Evolutionary conservation across 1,140 invertebrate species (phyloP).

Genomic region (Sitophilus oryzae): DNA sequence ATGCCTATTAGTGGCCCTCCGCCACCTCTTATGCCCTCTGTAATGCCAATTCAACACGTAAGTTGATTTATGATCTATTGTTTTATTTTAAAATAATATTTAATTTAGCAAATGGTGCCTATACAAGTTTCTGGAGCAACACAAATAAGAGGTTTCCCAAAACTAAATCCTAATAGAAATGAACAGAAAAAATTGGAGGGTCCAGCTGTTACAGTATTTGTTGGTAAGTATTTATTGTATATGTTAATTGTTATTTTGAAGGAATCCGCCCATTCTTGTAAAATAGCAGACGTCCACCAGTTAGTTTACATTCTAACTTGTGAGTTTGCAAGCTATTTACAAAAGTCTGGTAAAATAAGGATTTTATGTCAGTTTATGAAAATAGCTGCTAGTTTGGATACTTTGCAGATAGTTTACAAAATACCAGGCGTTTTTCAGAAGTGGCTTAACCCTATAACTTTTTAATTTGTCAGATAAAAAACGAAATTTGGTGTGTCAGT

Average conservation of each 20-base stretch:
- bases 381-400: no score
- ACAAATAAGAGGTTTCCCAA: slow-evolving; percentile 43
- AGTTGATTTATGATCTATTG: slow-evolving; percentile 30
- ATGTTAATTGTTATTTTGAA: background rate
- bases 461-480: no score
- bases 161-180: slow-evolving; percentile 42
- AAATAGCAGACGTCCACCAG: background rate
- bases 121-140: slow-evolving; percentile 49
- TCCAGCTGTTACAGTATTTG: slow-evolving; percentile 94
- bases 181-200: slow-evolving; percentile 54
- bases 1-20: slow-evolving; percentile 46
- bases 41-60: slow-evolving; percentile 50
- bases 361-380: no score
- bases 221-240: slow-evolving; percentile 48
- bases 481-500: no score
- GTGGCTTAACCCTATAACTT: no score
- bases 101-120: slow-evolving; percentile 43
- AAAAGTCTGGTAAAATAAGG: no score
- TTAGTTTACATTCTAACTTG: background rate
- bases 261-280: background rate
- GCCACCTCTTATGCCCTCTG: slow-evolving; percentile 47
- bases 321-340: no score
- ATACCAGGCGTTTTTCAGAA: no score
- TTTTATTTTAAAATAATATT: slow-evolving; percentile 14
- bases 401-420: no score